phyloP scores from a whole-genome alignment of 1,140 invertebrate species.

The Zaprionus davidi region DNA sequence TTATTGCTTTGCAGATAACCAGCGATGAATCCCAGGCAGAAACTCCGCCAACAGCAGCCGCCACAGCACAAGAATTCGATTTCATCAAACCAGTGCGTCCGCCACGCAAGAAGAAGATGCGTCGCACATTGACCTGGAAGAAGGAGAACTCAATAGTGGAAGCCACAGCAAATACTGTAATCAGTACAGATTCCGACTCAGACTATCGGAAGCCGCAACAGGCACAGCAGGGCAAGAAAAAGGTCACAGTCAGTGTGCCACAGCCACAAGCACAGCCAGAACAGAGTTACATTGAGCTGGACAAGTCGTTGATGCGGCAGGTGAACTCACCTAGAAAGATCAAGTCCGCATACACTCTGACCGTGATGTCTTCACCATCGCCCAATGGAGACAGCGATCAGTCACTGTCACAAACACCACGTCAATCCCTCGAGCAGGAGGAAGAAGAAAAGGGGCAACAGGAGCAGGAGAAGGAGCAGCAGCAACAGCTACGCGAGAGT shows the following conservation, averaged over 20 bases:
- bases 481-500: constrained; percentile 54
- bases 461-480: background rate
- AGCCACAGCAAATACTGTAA: constrained; percentile 57
- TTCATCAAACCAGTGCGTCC: constrained; percentile 65
- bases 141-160: constrained; percentile 78
- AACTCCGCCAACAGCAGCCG: constrained; percentile 20
- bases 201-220: constrained; percentile 49
- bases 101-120: constrained; percentile 81
- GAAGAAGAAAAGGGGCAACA: background rate
- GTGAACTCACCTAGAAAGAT: constrained; percentile 75
- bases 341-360: constrained; percentile 71
- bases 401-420: constrained; percentile 50
- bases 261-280: constrained; percentile 20
- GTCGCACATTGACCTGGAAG: constrained; percentile 77
- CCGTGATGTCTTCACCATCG: constrained; percentile 70
- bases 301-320: constrained; percentile 64
- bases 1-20: constrained; percentile 53
- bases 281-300: constrained; percentile 66
- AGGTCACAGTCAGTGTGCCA: constrained; percentile 1
- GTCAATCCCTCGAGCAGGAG: constrained; percentile 49
- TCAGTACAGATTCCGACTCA: constrained; percentile 73
- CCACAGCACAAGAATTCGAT: constrained; percentile 46
- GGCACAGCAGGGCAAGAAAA: constrained; percentile 47
- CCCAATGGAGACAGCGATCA: constrained; percentile 73
- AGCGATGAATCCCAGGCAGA: constrained; percentile 77